A percentile compares a stretch with the other conserved stretches of the same genome.
These are phyloP conservation scores for Geotrypetes seraphini DNA, from an alignment of 2,797 vertebrate species.

Conservation along the genomic window DNA sequence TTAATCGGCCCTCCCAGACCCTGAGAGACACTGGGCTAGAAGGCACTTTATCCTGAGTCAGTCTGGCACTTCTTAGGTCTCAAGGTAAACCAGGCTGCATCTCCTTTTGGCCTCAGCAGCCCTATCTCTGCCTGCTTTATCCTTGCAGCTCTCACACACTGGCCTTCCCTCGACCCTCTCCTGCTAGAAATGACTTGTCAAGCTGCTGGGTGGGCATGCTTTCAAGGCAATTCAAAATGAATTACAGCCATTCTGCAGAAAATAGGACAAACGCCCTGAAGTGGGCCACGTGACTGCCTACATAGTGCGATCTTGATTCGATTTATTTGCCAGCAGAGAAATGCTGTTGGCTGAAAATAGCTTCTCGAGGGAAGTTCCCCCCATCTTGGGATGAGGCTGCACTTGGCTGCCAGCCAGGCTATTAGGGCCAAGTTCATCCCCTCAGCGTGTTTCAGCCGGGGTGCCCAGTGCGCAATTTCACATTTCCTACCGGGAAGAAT, in stretches of 20 bases:
- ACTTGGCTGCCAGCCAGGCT: constrained; percentile 28
- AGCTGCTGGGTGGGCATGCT: constrained; percentile 68
- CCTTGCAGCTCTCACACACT: too few relatives aligned
- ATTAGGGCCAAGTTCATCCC: constrained; percentile 14
- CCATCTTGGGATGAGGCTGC: constrained; percentile 7
- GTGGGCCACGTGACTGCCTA: constrained; percentile 20
- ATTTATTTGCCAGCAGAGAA: constrained; percentile 18
- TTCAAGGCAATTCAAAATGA: constrained; percentile 71
- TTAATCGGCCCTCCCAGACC: neutral
- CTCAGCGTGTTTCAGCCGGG: too few relatives aligned
- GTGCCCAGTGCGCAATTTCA: too few relatives aligned
- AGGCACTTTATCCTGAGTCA: too few relatives aligned
- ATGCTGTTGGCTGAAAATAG: constrained; percentile 35
- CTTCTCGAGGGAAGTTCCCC: constrained; percentile 34
- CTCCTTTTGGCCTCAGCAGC: too few relatives aligned
- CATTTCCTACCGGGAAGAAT: too few relatives aligned
- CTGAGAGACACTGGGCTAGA: neutral
- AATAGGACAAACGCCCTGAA: constrained; percentile 54
- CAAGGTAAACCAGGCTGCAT: too few relatives aligned
- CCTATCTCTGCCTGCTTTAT: too few relatives aligned
- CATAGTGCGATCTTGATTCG: neutral
- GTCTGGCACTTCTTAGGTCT: too few relatives aligned
- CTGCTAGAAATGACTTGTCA: constrained; percentile 73
- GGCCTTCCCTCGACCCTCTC: constrained; percentile 55
- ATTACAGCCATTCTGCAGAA: constrained; percentile 78